These are phyloP conservation scores for Lochmaea crataegi DNA, from an alignment of 2,888 invertebrate genomes.

Conservation along the genomic window DNA sequence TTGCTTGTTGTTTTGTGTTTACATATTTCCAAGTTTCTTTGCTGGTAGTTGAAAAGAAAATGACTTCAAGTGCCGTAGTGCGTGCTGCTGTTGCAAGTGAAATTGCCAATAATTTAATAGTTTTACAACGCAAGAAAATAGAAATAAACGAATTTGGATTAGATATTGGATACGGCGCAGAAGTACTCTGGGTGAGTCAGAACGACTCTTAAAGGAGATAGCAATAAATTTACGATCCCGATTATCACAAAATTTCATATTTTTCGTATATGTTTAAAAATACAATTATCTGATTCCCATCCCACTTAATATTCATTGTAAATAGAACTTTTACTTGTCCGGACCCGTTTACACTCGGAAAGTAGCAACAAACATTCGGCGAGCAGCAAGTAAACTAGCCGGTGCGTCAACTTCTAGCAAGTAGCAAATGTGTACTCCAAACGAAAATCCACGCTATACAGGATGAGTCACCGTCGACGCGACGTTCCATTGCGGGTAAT, in stretches of 20 bases:
- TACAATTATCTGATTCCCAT: too few species aligned
- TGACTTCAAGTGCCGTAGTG: constrained; percentile 28
- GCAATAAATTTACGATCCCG: constrained; percentile 16
- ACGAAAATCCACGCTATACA: too few species aligned
- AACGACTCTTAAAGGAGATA: constrained; percentile 30
- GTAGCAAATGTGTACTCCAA: too few species aligned
- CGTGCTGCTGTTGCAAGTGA: constrained; percentile 28
- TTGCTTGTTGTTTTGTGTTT: constrained; percentile 20
- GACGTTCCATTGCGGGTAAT: too few species aligned
- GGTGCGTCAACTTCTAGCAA: too few species aligned
- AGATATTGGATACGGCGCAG: constrained; percentile 30
- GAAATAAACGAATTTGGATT: constrained; percentile 21
- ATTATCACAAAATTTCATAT: constrained; percentile 27
- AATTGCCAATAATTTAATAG: constrained; percentile 25
- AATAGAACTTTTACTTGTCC: too few species aligned
- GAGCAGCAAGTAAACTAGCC: too few species aligned
- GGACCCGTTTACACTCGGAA: too few species aligned
- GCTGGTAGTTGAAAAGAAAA: constrained; percentile 21
- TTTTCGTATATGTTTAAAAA: too few species aligned
- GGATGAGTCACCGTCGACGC: too few species aligned
- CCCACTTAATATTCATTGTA: too few species aligned
- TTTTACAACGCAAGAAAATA: constrained; percentile 26
- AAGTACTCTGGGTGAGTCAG: constrained; percentile 26
- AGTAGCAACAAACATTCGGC: too few species aligned
- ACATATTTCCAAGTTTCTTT: constrained; percentile 22